Evolutionary conservation across 2,797 vertebrate genomes (phyloP), one percentile per base, ranked within the genome.

Genomic region (Halcyon chelicuti): DNA sequence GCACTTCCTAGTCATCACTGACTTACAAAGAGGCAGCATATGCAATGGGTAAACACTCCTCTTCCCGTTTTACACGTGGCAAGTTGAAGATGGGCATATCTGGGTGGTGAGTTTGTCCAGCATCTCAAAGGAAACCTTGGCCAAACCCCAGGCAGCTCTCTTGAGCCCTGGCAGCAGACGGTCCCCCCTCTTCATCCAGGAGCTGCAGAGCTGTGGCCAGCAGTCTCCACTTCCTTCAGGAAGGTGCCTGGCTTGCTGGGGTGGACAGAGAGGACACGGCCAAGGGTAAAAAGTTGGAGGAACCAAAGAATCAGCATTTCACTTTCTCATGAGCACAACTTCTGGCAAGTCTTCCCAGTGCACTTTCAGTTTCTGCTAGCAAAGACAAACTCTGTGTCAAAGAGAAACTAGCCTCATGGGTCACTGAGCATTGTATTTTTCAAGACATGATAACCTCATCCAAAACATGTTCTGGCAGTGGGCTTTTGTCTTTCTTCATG

Each of bases 121-220:
- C 15, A 37, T 8, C 31, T 33, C 18, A 1, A 17, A 68, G 35
- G 14, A 76, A 93, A 37, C 11, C 3, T 12, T 88, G 75, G 20
- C 7, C 7, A 61, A 82, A 52, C 22, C 55, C n/a, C 37, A 33
- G 29, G 37, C 19, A 65, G 17, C 4, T 61, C 15, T 44, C 49
- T 52, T 3, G 1, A 75, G 29, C 23, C 29, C 16, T 7, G 33
- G 16, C 16, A 54, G 54, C 31, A 39, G 19, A 18, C 0, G 0
- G 10, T 47, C 15, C 2, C 2, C 3, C 1, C 7, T 40, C n/a
- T 58, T 11, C 33, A 37, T 11, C 31, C 0, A 1, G 51, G 23
- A 70, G 8, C 57, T 61, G 4, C 78, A 40, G 21, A 81, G 22
- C 20, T 4, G 0, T 13, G 12, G 25, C 1, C 2, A 82, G 28